phyloP scores from a whole-genome alignment of 2,113 vertebrate genomes.

The Candoia aspera region DNA sequence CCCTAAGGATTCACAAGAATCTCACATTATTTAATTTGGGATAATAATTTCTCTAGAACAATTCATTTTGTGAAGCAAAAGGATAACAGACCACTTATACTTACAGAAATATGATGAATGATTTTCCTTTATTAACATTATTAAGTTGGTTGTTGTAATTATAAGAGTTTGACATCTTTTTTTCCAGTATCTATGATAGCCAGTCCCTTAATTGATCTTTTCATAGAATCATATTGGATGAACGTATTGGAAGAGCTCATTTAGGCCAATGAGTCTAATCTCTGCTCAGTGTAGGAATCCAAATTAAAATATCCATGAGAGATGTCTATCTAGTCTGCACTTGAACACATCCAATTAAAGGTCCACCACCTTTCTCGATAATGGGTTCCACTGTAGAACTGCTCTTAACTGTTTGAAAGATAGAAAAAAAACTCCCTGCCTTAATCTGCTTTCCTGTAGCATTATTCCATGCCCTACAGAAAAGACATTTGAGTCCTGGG shows the following conservation, averaged over 20 bases:
- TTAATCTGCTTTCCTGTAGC: not conserved
- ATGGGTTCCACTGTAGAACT: not conserved
- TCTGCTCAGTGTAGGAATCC: not conserved
- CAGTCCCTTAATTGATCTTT: not conserved
- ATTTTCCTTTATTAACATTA: not conserved
- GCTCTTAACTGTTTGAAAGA: not conserved
- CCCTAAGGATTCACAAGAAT: too few species aligned
- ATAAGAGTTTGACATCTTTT: not conserved
- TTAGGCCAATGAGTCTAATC: not conserved
- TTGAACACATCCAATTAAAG: not conserved
- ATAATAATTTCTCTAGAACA: not conserved
- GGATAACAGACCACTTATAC: not conserved
- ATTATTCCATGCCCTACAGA: not conserved
- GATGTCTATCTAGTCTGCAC: not conserved
- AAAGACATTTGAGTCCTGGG: not conserved
- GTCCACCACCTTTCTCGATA: not conserved
- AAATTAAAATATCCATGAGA: not conserved
- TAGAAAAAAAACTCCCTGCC: not conserved
- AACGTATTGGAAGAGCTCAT: not conserved
- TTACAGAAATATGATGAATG: not conserved
- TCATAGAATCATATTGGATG: not conserved
- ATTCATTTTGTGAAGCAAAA: not conserved
- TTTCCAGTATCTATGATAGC: not conserved
- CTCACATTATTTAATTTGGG: not conserved
- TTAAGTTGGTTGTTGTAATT: not conserved